Evolutionary conservation across 2,797 vertebrate genomes (phyloP).

Genomic region (Tenualosa thibaudeaui): DNA sequence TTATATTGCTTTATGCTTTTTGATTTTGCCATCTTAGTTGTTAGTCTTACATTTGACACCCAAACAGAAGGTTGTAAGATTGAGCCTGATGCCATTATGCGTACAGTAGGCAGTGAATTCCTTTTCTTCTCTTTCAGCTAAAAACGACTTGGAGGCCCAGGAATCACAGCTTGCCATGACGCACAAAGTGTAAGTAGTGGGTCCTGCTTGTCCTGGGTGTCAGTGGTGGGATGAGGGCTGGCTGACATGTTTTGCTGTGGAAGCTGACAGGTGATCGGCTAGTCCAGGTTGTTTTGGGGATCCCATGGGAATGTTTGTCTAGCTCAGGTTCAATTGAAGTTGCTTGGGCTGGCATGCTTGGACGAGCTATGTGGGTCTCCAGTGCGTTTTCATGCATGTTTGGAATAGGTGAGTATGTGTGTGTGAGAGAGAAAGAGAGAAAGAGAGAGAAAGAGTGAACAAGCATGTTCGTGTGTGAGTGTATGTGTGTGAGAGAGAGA

Average conservation of each 20-base stretch:
- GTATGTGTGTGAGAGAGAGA: slow-evolving; percentile 3
- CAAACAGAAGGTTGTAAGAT: background rate
- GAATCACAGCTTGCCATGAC: slow-evolving; percentile 85
- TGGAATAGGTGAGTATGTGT: slow-evolving; percentile 9
- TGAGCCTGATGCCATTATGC: background rate
- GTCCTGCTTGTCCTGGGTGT: background rate
- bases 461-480: background rate
- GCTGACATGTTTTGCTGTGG: slow-evolving; percentile 28
- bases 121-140: slow-evolving; percentile 75
- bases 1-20: background rate
- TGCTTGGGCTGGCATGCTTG: slow-evolving; percentile 50
- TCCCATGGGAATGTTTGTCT: slow-evolving; percentile 39
- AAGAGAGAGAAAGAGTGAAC: slow-evolving; percentile 29
- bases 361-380: slow-evolving; percentile 12
- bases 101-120: background rate
- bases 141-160: slow-evolving; percentile 85
- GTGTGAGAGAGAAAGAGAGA: background rate
- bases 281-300: slow-evolving; percentile 66
- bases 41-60: background rate
- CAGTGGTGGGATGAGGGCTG: background rate
- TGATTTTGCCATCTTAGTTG: background rate
- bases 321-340: slow-evolving; percentile 67
- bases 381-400: slow-evolving; percentile 45
- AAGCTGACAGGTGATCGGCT: slow-evolving; percentile 60
- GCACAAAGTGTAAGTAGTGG: slow-evolving; percentile 81